Evolutionary conservation across 1,140 invertebrate species (phyloP).

Genomic region (Scylla paramamosain): DNA sequence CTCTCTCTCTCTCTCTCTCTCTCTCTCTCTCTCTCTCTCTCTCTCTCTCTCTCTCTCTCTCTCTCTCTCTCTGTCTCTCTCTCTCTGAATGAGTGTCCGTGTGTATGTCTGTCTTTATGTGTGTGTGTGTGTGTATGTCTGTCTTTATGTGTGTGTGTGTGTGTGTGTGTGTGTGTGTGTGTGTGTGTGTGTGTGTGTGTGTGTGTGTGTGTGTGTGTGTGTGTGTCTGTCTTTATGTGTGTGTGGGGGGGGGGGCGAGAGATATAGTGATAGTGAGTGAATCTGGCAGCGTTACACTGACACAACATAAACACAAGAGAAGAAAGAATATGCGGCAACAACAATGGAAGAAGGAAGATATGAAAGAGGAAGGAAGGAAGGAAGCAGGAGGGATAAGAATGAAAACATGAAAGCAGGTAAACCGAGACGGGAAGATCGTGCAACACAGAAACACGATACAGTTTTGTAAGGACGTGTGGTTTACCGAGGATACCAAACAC

Average conservation of each 20-base stretch:
- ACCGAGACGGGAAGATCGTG: too few relatives aligned
- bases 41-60: constrained; percentile 58
- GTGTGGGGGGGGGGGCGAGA: neutral
- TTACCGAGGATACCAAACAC: too few relatives aligned
- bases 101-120: neutral
- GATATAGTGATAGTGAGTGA: neutral
- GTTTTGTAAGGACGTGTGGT: too few relatives aligned
- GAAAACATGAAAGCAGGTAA: too few relatives aligned
- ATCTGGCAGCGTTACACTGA: neutral
- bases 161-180: constrained; percentile 49
- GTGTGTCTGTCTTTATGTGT: neutral
- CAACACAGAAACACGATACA: too few relatives aligned
- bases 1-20: constrained; percentile 55
- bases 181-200: constrained; percentile 48
- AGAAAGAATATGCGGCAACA: neutral
- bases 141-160: constrained; percentile 59
- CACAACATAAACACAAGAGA: too few relatives aligned
- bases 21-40: constrained; percentile 48
- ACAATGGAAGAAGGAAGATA: too few relatives aligned
- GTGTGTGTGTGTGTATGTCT: constrained; percentile 53
- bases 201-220: constrained; percentile 37
- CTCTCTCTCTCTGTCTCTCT: constrained; percentile 49
- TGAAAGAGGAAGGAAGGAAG: neutral
- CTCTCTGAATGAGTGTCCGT: too few relatives aligned
- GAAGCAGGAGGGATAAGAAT: too few relatives aligned